Conservation (phyloP, 2,888 invertebrate genomes). For the Alitta virens region DNA sequence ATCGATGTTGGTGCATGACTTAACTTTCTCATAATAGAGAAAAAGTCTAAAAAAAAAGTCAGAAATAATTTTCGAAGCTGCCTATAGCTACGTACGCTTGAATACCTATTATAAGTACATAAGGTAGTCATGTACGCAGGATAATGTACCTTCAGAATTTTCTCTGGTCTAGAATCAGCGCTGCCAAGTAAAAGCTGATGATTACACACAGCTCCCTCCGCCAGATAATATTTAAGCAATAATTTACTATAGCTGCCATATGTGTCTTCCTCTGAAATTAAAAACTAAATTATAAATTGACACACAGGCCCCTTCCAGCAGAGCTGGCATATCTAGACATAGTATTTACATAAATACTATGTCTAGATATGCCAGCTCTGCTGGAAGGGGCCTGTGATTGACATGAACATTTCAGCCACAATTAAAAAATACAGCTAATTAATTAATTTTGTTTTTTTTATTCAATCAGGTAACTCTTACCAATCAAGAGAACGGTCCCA, state of each 20-base stretch:
- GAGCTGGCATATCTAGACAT: too few relatives aligned
- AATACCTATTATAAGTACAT: too few relatives aligned
- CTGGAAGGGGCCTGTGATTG: too few relatives aligned
- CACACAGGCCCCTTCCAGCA: too few relatives aligned
- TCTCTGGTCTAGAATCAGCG: slow-evolving; percentile 28
- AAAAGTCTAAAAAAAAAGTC: too few relatives aligned
- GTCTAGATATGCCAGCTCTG: too few relatives aligned
- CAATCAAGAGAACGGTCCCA: slow-evolving; percentile 70
- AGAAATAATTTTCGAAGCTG: too few relatives aligned
- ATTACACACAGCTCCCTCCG: slow-evolving; percentile 78
- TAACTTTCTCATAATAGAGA: too few relatives aligned
- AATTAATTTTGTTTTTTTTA: background rate
- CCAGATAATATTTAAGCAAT: slow-evolving; percentile 78
- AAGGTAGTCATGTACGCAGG: too few relatives aligned
- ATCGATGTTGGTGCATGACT: too few relatives aligned
- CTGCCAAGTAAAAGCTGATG: slow-evolving; percentile 75
- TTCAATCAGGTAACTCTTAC: slow-evolving; percentile 58
- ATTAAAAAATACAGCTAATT: background rate
- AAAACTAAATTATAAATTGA: slow-evolving; percentile 9
- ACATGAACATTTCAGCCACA: background rate
- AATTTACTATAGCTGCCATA: slow-evolving; percentile 75
- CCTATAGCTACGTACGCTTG: too few relatives aligned
- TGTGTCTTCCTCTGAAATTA: slow-evolving; percentile 77
- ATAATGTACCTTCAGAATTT: background rate
- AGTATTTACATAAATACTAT: too few relatives aligned